Evolutionary conservation across 1,140 invertebrate species (phyloP), one percentile per base, ranked within the genome.

Genomic region (Adoxophyes honmai): DNA sequence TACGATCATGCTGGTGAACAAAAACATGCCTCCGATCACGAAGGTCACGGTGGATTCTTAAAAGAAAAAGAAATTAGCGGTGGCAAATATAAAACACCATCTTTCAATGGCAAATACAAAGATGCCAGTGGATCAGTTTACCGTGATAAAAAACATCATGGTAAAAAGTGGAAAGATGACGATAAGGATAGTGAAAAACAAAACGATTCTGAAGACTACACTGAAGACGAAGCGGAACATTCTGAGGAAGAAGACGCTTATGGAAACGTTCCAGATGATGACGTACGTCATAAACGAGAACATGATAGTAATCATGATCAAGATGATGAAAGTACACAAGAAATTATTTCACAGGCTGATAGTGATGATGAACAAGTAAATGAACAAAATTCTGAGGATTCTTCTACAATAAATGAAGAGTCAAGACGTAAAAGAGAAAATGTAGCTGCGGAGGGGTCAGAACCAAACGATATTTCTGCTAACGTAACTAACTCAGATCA

Each of bases 1-100:
- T 95, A 95, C 66, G 94, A 95, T 75, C 94, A 95, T 68, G 94
- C 90, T 8, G 94, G 93, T 28, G 93, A 93, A 75, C 89, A 93
- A 48, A 93, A 94, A 66, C 90, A 93, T 61, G 93, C 93, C 86
- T 92, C 91, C 76, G 91, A 80, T 66, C 76, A 88, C 44, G 88
- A 85, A 80, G 74, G 64, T 9, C 89, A 90, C 62, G 81, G 79
- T 52, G 89, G 88, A 38, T 85, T 70, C 62, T 61, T 88, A 0
- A 85, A 83, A 66, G 72, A 85, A 73, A 75, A 85, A 39, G 78
- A 86, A 70, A 42, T 60, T 0, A 88, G 81, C 60, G 68, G 59
- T 36, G 89, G 86, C 14, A 83, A 85, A 71, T 88, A 79, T 55
- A 87, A 88, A 77, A 74, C 64, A 60, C 78, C 81, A 4, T 62